A percentile compares a stretch with the other conserved stretches of the same genome.
Evolutionary conservation across 2,888 invertebrate genomes (phyloP).

Genomic region (Papilio demoleus): DNA sequence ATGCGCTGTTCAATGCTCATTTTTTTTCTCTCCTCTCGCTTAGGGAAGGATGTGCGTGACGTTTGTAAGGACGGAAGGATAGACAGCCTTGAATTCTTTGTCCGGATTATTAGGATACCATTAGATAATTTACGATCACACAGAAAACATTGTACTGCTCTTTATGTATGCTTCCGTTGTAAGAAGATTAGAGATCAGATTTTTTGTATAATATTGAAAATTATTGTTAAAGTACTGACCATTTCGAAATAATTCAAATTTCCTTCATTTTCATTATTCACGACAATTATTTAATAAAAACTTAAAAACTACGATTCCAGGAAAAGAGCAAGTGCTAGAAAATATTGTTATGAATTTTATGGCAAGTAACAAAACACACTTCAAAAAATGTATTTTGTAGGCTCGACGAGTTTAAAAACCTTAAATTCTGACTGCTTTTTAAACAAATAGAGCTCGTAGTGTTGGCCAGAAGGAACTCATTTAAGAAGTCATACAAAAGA

Average conservation of each 20-base stretch:
- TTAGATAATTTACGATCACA: constrained; percentile 63
- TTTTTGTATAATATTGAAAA: not conserved
- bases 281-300: no score
- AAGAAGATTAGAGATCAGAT: not conserved
- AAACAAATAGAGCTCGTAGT: constrained; percentile 20
- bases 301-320: no score
- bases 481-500: constrained; percentile 42
- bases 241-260: not conserved
- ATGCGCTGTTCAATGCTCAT: constrained; percentile 60
- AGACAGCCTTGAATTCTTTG: constrained; percentile 66
- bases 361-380: not conserved
- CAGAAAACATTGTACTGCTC: constrained; percentile 39
- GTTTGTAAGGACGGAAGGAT: constrained; percentile 79
- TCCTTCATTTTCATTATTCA: no score
- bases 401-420: constrained; percentile 29
- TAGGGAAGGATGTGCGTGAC: constrained; percentile 78
- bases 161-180: not conserved
- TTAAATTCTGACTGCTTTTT: constrained; percentile 22
- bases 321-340: no score
- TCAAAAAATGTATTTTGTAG: not conserved
- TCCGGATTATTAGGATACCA: constrained; percentile 68
- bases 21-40: constrained; percentile 62
- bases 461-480: constrained; percentile 26
- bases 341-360: no score
- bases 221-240: not conserved